phyloP scores from a whole-genome alignment of 2,888 invertebrate species.

The Torymus auratus region DNA sequence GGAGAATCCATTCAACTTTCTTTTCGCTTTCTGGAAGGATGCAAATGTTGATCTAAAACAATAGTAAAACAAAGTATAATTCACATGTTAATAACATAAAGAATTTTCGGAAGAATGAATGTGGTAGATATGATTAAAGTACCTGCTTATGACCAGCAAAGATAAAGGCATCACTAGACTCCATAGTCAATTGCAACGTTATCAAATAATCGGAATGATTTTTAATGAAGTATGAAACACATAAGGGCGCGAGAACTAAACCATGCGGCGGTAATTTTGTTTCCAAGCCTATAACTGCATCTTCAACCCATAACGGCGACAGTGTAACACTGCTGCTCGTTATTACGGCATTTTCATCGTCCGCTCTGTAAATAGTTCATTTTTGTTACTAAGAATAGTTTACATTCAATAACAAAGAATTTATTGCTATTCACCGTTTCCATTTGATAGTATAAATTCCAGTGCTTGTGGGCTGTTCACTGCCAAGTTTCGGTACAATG shows the following conservation, averaged over 20 bases:
- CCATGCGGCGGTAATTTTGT: constrained; percentile 86
- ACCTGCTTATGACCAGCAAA: constrained; percentile 96
- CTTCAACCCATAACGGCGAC: constrained; percentile 80
- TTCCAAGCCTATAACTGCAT: constrained; percentile 81
- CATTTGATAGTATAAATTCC: constrained; percentile 80
- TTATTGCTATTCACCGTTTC: constrained; percentile 76
- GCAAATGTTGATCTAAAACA: constrained; percentile 74
- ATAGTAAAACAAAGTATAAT: constrained; percentile 2
- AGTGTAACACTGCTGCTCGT: constrained; percentile 79
- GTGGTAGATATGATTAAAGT: constrained; percentile 23
- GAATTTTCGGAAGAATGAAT: not conserved
- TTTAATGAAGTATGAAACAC: constrained; percentile 84
- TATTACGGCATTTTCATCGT: constrained; percentile 67
- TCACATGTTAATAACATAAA: not conserved
- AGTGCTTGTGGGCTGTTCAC: constrained; percentile 77
- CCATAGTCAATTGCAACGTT: constrained; percentile 86
- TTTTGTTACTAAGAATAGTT: no score
- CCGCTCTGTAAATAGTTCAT: constrained; percentile 62
- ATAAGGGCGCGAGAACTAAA: constrained; percentile 84
- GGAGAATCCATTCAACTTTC: constrained; percentile 86
- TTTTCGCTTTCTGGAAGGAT: constrained; percentile 81
- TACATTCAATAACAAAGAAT: no score
- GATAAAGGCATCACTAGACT: constrained; percentile 94
- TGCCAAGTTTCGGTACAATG: constrained; percentile 74
- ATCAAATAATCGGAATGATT: constrained; percentile 86